Base-by-base conservation (phyloP, 2,797 vertebrate species). In the Parambassis ranga region DNA sequence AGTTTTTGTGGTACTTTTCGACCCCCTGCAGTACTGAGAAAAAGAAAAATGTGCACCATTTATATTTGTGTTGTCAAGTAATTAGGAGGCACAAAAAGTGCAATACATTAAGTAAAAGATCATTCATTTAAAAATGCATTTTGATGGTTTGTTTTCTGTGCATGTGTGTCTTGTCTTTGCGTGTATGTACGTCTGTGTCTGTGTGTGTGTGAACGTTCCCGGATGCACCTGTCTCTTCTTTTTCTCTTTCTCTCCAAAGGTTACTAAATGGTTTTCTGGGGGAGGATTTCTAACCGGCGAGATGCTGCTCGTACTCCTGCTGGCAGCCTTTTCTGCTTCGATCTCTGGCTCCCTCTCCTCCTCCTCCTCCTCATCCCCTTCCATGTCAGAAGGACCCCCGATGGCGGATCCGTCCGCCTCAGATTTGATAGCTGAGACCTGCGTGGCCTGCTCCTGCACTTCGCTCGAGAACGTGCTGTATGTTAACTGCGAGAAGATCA, bases 391-490 rank as follows among this genome's bases (percentile, higher is more conserved):
- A 19, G 86, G 78, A 71, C 80, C 72, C 67, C 86, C 85, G 27
- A 71, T 81, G 81, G 74, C 38, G 7, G 62, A 87, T 71, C 87
- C 89, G 4, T 82, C 86, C 39, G 51, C 69, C 49, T 79, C 82
- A 19, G 96, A 96, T 86, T 82, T 93, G 87, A 94, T 94, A 73
- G 94, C 95, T 53, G 97, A 98, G 89, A 98, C 97, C 87, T 99
- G 97, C 94, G 95, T 91, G 79, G 95, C 94, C 82, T 99, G 97
- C 83, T 97, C 96, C 85, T 99, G 97, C 84, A 95, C 97, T 89
- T 98, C 97, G 8, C 93, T 98, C 82, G 97, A 99, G 79, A 98
- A 98, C 51, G 97, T 99, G 81, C 94, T 99, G 31, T 99, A 99
- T 77, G 97, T 96, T 91, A 98, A 97, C 94, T 99, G 97, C 62